phyloP scores from a whole-genome alignment of 92 coral and sea anemone species.

The Porites divaricata region DNA sequence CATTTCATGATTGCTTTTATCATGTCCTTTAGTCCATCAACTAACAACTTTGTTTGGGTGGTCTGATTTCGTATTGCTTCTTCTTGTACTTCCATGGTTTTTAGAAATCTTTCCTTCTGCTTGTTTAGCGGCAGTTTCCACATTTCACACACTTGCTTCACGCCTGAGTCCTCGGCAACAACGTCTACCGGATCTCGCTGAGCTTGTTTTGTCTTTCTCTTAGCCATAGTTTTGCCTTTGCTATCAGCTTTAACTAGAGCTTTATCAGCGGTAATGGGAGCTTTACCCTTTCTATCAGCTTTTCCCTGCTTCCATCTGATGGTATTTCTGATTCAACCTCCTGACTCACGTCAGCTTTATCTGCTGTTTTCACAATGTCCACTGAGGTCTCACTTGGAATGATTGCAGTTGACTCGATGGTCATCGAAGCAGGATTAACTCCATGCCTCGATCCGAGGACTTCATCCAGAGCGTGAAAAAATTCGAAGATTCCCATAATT shows the following conservation, averaged over 20 bases:
- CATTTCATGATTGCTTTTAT: conserved; percentile 21
- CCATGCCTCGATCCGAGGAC: conserved; percentile 50
- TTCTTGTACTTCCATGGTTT: conserved; percentile 45
- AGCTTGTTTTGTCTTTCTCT: too few species aligned
- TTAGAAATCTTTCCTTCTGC: conserved; percentile 43
- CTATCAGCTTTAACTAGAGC: too few species aligned
- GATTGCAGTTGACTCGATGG: conserved; percentile 14
- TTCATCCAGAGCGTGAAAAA: conserved; percentile 45
- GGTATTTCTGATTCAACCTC: background rate
- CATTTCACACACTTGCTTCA: too few species aligned
- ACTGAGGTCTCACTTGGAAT: background rate
- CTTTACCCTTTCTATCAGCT: background rate
- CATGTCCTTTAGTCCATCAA: conserved; percentile 44
- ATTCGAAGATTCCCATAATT: conserved; percentile 39
- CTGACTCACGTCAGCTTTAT: background rate
- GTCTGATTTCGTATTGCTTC: conserved; percentile 42
- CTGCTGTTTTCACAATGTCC: background rate
- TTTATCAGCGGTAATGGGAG: too few species aligned
- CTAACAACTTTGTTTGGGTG: conserved; percentile 35
- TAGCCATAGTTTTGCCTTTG: too few species aligned
- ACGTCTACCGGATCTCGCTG: too few species aligned
- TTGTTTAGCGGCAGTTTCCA: conserved; percentile 11
- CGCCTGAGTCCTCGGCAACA: too few species aligned
- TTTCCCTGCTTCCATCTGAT: background rate
- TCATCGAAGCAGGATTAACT: conserved; percentile 53